These are phyloP conservation scores for Copidosoma aretas DNA, from an alignment of 2,888 invertebrate species.

Conservation along the genomic window DNA sequence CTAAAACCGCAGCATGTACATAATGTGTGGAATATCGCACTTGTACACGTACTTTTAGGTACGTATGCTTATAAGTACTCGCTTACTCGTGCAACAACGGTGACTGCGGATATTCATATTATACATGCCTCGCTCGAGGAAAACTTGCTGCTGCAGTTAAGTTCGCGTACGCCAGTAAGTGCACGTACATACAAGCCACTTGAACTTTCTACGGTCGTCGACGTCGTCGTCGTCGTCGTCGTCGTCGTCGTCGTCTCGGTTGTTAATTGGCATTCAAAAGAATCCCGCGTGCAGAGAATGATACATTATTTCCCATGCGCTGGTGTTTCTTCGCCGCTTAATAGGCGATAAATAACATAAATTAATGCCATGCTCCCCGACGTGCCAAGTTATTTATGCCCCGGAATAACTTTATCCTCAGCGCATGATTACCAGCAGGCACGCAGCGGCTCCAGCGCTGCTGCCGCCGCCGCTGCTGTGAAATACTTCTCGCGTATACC, in stretches of 20 bases:
- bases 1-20: too few relatives aligned
- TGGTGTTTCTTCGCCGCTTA: slow-evolving; percentile 61
- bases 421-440: slow-evolving; percentile 61
- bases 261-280: slow-evolving; percentile 47
- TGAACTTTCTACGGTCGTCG: background rate
- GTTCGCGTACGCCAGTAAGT: too few relatives aligned
- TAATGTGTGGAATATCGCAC: too few relatives aligned
- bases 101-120: too few relatives aligned
- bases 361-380: slow-evolving; percentile 57
- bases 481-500: background rate
- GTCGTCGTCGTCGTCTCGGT: too few relatives aligned
- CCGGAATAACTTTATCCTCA: slow-evolving; percentile 62
- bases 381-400: slow-evolving; percentile 58
- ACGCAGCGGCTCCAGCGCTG: slow-evolving; percentile 56
- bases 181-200: too few relatives aligned
- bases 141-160: too few relatives aligned
- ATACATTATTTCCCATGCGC: slow-evolving; percentile 61
- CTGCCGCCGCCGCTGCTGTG: background rate
- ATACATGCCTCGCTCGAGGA: too few relatives aligned
- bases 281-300: slow-evolving; percentile 61
- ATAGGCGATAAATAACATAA: slow-evolving; percentile 62
- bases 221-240: background rate
- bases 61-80: too few relatives aligned
- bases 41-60: too few relatives aligned
- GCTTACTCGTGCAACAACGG: too few relatives aligned